phyloP scores from a whole-genome alignment of 2,113 vertebrate species.

The Rhabdornis inornatus region DNA sequence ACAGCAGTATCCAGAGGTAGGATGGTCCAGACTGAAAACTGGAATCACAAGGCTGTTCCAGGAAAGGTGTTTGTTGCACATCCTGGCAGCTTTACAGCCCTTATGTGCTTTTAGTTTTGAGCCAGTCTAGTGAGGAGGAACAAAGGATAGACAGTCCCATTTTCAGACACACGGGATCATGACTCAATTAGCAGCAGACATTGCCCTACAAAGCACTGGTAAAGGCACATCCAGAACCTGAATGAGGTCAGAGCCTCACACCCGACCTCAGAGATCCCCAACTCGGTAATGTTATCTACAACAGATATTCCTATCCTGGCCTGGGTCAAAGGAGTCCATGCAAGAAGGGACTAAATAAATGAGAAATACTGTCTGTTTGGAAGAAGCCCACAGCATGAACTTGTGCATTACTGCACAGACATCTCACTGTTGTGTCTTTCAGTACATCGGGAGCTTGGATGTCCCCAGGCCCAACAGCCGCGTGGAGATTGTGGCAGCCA shows the following conservation, averaged over 20 bases:
- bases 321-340: background rate
- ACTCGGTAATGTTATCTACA: background rate
- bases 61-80: background rate
- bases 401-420: background rate
- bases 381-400: background rate
- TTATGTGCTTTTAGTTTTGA: background rate
- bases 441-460: conserved; percentile 89
- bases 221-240: background rate
- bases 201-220: background rate
- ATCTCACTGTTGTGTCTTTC: background rate
- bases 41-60: background rate
- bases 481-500: conserved; percentile 91
- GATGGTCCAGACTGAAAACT: background rate
- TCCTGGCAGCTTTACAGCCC: background rate
- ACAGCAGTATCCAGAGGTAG: background rate
- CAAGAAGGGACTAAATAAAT: background rate
- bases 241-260: background rate
- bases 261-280: background rate
- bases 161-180: background rate
- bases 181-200: background rate
- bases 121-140: background rate
- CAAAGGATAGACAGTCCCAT: background rate
- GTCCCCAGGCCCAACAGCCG: conserved; percentile 90
- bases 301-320: background rate
- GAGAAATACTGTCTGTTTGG: background rate